These are phyloP conservation scores for Zapus hudsonius DNA, from an alignment of 2,113 vertebrate genomes.

Conservation along the genomic window DNA sequence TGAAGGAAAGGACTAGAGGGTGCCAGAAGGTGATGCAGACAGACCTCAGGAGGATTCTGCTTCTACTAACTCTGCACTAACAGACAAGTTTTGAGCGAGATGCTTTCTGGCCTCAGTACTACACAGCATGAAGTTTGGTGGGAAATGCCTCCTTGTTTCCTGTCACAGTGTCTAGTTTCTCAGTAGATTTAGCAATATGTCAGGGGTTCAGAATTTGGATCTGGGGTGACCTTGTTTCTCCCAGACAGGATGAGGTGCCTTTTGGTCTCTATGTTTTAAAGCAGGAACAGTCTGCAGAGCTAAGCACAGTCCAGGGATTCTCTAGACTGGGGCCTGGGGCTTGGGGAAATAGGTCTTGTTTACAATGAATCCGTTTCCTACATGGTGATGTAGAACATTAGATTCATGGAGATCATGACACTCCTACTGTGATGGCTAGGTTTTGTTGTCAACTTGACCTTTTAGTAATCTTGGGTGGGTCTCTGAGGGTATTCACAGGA, in stretches of 20 bases:
- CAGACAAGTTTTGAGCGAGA: conserved; percentile 8
- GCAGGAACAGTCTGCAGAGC: neutral
- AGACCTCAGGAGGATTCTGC: neutral
- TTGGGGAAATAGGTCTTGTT: neutral
- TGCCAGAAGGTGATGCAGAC: neutral
- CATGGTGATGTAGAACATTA: neutral
- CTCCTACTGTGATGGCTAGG: neutral
- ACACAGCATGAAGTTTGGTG: neutral
- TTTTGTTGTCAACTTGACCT: too few species aligned
- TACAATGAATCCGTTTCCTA: neutral
- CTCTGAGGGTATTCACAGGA: too few species aligned
- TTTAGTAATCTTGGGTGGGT: too few species aligned
- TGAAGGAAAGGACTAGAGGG: neutral
- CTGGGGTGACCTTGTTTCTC: neutral
- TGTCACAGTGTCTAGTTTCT: neutral
- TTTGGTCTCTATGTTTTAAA: neutral
- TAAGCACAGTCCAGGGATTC: neutral
- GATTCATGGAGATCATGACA: neutral
- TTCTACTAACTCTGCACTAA: neutral
- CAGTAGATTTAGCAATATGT: neutral
- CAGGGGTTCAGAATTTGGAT: neutral
- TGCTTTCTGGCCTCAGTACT: conserved; percentile 37
- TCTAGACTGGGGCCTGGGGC: neutral
- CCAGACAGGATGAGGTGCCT: neutral
- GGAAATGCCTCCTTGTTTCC: neutral